Percentiles rank a stretch among this genome's conserved stretches.
These are phyloP conservation scores for Gonioctena quinquepunctata DNA, from an alignment of 1,140 invertebrate genomes.

Conservation along the genomic window DNA sequence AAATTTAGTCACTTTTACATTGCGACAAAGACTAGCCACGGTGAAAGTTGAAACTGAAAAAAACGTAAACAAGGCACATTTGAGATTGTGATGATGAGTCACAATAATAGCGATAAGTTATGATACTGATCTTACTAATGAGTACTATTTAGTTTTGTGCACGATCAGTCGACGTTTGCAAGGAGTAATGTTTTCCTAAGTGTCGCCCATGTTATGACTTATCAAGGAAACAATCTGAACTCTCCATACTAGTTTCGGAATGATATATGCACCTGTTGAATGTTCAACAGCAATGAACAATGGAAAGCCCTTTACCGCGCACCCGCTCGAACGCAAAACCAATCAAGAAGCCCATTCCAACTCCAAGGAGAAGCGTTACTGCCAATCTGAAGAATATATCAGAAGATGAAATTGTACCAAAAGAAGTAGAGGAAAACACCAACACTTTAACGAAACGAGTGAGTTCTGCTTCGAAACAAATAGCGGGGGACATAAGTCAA, in stretches of 20 bases:
- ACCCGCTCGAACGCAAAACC: conserved; percentile 25
- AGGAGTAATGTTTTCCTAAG: too few species aligned
- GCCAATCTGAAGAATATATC: conserved; percentile 5
- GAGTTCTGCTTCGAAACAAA: conserved; percentile 55
- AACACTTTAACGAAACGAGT: conserved; percentile 35
- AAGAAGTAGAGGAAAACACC: conserved; percentile 21
- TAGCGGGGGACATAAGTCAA: conserved; percentile 59
- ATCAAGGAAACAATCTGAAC: neutral
- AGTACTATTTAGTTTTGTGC: neutral
- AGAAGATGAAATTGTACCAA: conserved; percentile 16
- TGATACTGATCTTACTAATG: neutral
- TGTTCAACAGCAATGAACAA: conserved; percentile 24
- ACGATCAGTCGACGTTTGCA: too few species aligned
- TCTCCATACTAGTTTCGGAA: too few species aligned
- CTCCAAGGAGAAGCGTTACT: conserved; percentile 24
- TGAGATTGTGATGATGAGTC: neutral
- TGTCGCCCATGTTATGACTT: too few species aligned
- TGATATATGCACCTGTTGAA: too few species aligned
- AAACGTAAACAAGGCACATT: neutral
- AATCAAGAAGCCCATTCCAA: conserved; percentile 44
- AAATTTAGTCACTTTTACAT: too few species aligned
- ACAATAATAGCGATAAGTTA: neutral
- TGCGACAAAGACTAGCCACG: neutral
- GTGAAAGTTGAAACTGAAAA: neutral
- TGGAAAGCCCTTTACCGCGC: conserved; percentile 40